phyloP scores from a whole-genome alignment of 1,140 invertebrate genomes.

The Sycophaga agraensis region DNA sequence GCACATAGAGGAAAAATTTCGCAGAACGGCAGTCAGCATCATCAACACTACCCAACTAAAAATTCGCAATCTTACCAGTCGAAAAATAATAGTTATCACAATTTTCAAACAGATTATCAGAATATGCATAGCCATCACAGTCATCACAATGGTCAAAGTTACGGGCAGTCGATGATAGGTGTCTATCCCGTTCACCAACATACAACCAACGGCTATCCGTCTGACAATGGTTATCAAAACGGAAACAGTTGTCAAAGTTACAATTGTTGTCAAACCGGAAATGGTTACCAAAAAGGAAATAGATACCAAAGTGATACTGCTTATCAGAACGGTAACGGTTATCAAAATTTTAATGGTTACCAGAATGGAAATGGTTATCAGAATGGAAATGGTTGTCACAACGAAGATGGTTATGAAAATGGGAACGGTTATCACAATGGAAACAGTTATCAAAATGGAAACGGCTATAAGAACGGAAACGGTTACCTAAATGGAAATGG shows the following conservation, averaged over 20 bases:
- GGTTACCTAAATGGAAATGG: background rate
- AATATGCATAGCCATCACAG: background rate
- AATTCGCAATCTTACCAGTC: background rate
- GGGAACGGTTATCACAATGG: background rate
- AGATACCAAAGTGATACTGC: background rate
- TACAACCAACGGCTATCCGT: background rate
- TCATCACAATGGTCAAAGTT: too few species aligned
- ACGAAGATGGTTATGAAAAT: conserved; percentile 1
- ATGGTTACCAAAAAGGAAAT: background rate
- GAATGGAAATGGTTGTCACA: background rate
- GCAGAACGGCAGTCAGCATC: conserved; percentile 5
- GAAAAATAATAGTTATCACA: background rate
- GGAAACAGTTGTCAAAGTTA: background rate
- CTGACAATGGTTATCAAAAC: background rate
- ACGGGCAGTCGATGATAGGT: too few species aligned
- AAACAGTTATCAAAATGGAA: background rate
- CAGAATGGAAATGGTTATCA: background rate
- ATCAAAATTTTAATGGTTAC: background rate
- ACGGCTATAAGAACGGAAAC: background rate
- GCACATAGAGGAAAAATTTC: background rate
- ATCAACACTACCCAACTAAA: background rate
- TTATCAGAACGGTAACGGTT: background rate
- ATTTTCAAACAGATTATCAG: background rate
- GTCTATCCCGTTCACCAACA: too few species aligned
- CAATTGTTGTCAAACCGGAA: background rate